phyloP scores from a whole-genome alignment of 2,113 vertebrate species.

The Morone chrysops region DNA sequence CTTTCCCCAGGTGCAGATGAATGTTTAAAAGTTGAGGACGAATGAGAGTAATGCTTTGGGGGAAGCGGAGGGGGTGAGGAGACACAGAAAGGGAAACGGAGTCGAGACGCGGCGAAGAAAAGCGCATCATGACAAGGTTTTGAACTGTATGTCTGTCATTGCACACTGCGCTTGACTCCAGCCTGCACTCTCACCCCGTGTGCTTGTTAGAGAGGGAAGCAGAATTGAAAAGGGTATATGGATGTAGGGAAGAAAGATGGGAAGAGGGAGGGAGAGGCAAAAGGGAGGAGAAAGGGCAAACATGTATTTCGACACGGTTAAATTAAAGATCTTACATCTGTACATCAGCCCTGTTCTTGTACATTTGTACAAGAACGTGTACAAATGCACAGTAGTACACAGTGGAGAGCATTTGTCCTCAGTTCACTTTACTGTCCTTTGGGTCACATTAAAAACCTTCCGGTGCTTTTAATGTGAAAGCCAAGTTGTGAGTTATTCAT shows the following conservation, averaged over 20 bases:
- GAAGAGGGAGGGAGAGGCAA: slow-evolving; percentile 24
- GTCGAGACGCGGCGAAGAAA: slow-evolving; percentile 52
- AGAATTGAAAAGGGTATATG: slow-evolving; percentile 51
- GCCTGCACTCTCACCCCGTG: slow-evolving; percentile 69
- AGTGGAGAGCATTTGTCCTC: slow-evolving; percentile 3
- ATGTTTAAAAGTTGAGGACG: slow-evolving; percentile 23
- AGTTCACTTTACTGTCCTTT: not conserved
- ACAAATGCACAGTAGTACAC: not conserved
- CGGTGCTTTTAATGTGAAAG: too few relatives aligned
- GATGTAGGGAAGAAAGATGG: slow-evolving; percentile 21
- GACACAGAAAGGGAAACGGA: slow-evolving; percentile 36
- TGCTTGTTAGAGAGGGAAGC: slow-evolving; percentile 70
- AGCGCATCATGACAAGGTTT: slow-evolving; percentile 71
- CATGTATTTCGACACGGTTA: slow-evolving; percentile 46
- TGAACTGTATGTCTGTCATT: slow-evolving; percentile 72
- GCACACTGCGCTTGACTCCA: slow-evolving; percentile 72
- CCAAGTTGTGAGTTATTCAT: too few relatives aligned
- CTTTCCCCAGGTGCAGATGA: slow-evolving; percentile 45
- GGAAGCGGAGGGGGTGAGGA: slow-evolving; percentile 27
- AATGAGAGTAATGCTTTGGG: slow-evolving; percentile 35
- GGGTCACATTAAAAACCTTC: not conserved
- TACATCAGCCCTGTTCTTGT: slow-evolving; percentile 28
- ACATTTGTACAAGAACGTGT: not conserved
- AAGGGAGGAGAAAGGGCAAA: slow-evolving; percentile 36
- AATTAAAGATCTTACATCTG: slow-evolving; percentile 45